A percentile compares a stretch with the other conserved stretches of the same genome.
phyloP scores from a whole-genome alignment of 2,888 invertebrate genomes.

The Phlogophora meticulosa region DNA sequence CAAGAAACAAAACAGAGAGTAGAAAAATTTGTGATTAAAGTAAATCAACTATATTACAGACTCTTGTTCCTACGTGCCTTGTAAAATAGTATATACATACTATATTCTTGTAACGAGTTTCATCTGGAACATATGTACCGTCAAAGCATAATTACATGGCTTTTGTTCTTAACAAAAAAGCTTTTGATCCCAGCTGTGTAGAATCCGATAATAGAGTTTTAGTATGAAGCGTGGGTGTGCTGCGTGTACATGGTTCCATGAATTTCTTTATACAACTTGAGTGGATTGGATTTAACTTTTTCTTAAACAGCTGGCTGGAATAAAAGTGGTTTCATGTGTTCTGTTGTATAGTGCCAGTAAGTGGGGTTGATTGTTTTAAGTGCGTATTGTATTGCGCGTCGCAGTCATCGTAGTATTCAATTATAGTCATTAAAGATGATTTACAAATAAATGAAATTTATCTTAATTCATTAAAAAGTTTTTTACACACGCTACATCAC shows the following conservation, averaged over 20 bases:
- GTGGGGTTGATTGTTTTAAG: background rate
- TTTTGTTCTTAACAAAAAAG: conserved; percentile 43
- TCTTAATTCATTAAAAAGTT: no score
- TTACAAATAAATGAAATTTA: no score
- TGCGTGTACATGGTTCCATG: conserved; percentile 33
- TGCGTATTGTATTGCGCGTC: no score
- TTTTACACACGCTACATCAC: no score
- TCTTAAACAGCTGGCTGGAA: conserved; percentile 21
- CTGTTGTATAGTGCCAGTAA: background rate
- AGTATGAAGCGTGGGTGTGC: conserved; percentile 36
- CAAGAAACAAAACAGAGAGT: background rate
- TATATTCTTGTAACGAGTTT: conserved; percentile 24
- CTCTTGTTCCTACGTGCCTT: background rate
- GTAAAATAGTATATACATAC: conserved; percentile 5
- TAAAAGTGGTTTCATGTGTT: conserved; percentile 19
- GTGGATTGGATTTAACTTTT: conserved; percentile 46
- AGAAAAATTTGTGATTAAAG: background rate
- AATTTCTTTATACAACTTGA: conserved; percentile 39
- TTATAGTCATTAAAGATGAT: no score
- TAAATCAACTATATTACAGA: background rate
- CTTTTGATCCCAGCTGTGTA: conserved; percentile 34
- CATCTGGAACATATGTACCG: conserved; percentile 6
- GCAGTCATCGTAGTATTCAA: no score
- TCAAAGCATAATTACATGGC: conserved; percentile 30
- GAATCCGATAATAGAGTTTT: conserved; percentile 48